These are phyloP conservation scores for Harpagoxenus sublaevis DNA, from an alignment of 2,888 invertebrate genomes.

Conservation along the genomic window DNA sequence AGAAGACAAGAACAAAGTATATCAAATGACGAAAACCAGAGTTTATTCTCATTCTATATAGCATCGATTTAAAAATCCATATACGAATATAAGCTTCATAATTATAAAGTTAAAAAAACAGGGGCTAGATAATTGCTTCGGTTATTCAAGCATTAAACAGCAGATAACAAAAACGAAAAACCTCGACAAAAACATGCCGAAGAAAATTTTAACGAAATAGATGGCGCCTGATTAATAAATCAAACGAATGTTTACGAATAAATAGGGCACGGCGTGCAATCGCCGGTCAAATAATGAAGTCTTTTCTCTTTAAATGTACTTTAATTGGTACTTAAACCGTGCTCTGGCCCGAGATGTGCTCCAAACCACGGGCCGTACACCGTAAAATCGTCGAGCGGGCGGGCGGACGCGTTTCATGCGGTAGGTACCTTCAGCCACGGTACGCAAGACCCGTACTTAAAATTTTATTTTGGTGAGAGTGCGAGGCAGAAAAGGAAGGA, in stretches of 20 bases:
- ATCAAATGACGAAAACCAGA: no score
- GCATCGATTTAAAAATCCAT: no score
- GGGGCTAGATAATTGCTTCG: not conserved
- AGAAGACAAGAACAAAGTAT: no score
- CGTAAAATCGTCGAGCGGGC: slow-evolving; percentile 60
- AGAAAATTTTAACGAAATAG: slow-evolving; percentile 29
- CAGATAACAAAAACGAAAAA: no score
- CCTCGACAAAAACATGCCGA: not conserved
- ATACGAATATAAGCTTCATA: no score
- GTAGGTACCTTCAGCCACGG: slow-evolving; percentile 30
- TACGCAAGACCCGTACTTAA: slow-evolving; percentile 45
- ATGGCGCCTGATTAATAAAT: slow-evolving; percentile 65
- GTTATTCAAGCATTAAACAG: not conserved
- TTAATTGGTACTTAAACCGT: slow-evolving; percentile 63
- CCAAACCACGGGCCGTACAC: slow-evolving; percentile 40
- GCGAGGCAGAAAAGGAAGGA: not conserved
- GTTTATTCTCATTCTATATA: no score
- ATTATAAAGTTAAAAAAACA: not conserved
- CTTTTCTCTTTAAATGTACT: slow-evolving; percentile 66
- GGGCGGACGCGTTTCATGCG: slow-evolving; percentile 17
- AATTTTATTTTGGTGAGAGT: slow-evolving; percentile 51
- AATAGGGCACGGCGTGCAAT: slow-evolving; percentile 48
- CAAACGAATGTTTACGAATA: slow-evolving; percentile 48
- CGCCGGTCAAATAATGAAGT: slow-evolving; percentile 60
- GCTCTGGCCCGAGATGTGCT: slow-evolving; percentile 37